phyloP scores from a whole-genome alignment of 2,888 invertebrate species.

The Dugesia japonica region DNA sequence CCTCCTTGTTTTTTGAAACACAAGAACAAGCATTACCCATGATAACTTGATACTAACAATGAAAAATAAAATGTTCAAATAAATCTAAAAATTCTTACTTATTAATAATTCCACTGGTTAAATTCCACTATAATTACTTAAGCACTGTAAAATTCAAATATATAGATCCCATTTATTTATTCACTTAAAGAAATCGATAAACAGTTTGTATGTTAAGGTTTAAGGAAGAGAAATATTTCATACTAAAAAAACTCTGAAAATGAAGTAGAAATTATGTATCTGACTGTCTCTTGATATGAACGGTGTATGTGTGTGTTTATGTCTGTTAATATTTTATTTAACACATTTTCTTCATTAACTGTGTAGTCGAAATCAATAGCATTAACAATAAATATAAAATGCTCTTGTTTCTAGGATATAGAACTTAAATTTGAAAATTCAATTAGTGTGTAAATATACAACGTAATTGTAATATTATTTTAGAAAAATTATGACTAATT shows the following conservation, averaged over 20 bases:
- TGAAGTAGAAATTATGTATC: neutral
- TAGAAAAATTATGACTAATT: too few relatives aligned
- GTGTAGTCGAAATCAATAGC: neutral
- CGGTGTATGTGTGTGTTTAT: neutral
- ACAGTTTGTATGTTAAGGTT: neutral
- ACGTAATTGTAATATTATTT: too few relatives aligned
- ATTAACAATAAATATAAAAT: neutral
- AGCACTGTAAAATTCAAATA: constrained; percentile 16
- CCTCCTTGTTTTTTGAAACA: constrained; percentile 7
- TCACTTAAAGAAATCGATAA: constrained; percentile 11
- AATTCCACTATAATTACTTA: neutral
- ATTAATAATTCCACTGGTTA: neutral
- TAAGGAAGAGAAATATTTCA: neutral
- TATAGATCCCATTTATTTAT: constrained; percentile 16
- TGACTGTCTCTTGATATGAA: neutral
- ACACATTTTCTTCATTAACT: neutral
- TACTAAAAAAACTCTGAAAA: neutral
- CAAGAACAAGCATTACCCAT: constrained; percentile 6
- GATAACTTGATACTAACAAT: neutral
- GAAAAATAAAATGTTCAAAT: too few relatives aligned
- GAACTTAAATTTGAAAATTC: too few relatives aligned
- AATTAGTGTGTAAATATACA: too few relatives aligned
- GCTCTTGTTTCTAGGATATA: neutral
- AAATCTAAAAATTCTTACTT: neutral
- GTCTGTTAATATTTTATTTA: neutral